Base-by-base conservation (phyloP, 2,113 vertebrate genomes). In the Labeo rohita region DNA sequence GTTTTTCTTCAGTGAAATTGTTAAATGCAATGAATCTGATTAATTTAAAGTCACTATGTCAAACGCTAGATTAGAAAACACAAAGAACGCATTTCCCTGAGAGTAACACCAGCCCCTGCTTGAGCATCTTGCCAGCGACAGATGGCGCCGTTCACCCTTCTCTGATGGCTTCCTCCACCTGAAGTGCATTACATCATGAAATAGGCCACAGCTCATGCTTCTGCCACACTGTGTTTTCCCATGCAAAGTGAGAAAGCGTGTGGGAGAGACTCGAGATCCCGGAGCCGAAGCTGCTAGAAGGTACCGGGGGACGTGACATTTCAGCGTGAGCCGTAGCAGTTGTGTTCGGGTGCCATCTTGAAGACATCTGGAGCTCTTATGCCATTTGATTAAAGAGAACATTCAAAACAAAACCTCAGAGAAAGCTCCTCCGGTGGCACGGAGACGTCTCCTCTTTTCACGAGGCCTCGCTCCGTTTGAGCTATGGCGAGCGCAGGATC, bases 271-370 rank as follows among this genome's bases (percentile, higher is more conserved):
- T 70, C 34, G 61, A 59, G n/a, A 85, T 39, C 66, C 66, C 15
- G 0, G 15, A 7, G 15, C 52, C n/a, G 77, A 61, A 59, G 54
- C 54, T 59, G 54, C 16, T 59, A 59, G 54, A 21, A 61, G 39
- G 56, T 63, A 80, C 16, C 83, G 61, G 56, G 88, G 88, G 88
- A 87, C 82, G 78, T 93, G 93, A 91, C 92, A 93, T 92, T 93
- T 92, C 89, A 54, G n/a, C 74, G 11, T 43, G 21, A 16, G 77
- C 23, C 18, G 39, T 34, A 52, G 85, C 47, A 11, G 65, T 79
- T 70, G 66, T 80, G 74, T 88, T 91, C 85, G 86, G 74, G 82
- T 65, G 87, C 18, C 52, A 63, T 76, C 70, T 66, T 59, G 0
- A 79, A 90, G 86, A 86, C 88, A 61, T 84, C 77, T 89, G 85